These are phyloP conservation scores for Panthera tigris DNA, from an alignment of 2,113 vertebrate species.

Conservation along the genomic window DNA sequence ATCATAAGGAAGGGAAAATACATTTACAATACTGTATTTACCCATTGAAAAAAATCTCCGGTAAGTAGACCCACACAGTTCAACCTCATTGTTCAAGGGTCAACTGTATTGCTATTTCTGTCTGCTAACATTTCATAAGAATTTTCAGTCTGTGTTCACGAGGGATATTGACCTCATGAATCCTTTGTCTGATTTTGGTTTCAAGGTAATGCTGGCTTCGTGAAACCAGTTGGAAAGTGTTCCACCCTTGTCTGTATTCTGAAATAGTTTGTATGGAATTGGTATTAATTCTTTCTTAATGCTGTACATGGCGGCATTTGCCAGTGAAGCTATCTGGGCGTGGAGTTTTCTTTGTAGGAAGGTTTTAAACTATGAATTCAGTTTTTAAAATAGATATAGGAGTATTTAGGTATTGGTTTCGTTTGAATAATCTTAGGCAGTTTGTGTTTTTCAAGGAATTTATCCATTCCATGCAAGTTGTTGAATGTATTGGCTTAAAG, in stretches of 20 bases:
- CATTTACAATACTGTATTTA: background rate
- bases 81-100: background rate
- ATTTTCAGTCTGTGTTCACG: background rate
- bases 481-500: background rate
- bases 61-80: background rate
- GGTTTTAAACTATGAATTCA: background rate
- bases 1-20: background rate
- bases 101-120: background rate
- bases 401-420: background rate
- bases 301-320: background rate
- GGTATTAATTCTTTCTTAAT: background rate
- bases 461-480: background rate
- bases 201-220: background rate
- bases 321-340: background rate
- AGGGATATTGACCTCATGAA: background rate
- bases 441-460: conserved; percentile 22
- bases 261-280: background rate
- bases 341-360: conserved; percentile 4
- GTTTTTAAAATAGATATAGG: conserved; percentile 2
- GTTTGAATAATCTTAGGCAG: background rate
- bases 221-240: background rate
- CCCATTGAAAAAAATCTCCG: background rate
- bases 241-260: background rate
- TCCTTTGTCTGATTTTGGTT: background rate
- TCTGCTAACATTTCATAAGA: background rate